Evolutionary conservation across 2,797 vertebrate species (phyloP), one percentile per base, ranked within the genome.

Genomic region (Xerus rutilus): DNA sequence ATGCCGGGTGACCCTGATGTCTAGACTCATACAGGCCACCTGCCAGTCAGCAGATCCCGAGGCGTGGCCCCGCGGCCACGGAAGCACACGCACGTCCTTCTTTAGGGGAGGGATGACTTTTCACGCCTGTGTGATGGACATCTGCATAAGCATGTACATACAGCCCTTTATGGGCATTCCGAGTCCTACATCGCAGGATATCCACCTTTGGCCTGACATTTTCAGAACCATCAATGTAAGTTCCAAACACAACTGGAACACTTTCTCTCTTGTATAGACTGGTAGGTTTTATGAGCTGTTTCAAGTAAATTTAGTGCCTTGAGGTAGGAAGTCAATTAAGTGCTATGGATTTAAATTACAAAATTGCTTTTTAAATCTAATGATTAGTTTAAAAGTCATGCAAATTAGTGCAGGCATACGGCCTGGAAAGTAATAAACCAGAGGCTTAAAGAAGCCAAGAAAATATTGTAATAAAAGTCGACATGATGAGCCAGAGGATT

Each of bases 311-410:
- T 93, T 81, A 91, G 45, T 79, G 92, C 95, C 97, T 93, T 32
- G 74, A 86, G 96, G 92, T 89, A 94, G 97, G 92, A 96, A 96
- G 93, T 93, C 94, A 94, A 11, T 95, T 96, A 97, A 94, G 67
- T 81, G 90, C 54, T 43, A 7, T n/a, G 54, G 85, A 49, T 94
- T 93, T 88, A 82, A 97, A 96, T 95, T 92, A 92, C 90, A 95
- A 90, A 94, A 96, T 95, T 93, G 89, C 94, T 91, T 70, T 94
- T 79, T 85, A 93, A 87, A 54, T 72, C 73, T 93, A 86, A 93
- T 89, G 93, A 94, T 92, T 95, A 94, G 64, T 92, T 96, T 96
- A 64, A 64, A 64, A 86, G 79, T 90, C 93, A 94, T 95, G 95
- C 87, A 93, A 95, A 97, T 96, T 97, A 96, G 91, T 39, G 1